These are phyloP conservation scores for Proterorhinus semilunaris DNA, from an alignment of 2,113 vertebrate genomes.

Conservation along the genomic window DNA sequence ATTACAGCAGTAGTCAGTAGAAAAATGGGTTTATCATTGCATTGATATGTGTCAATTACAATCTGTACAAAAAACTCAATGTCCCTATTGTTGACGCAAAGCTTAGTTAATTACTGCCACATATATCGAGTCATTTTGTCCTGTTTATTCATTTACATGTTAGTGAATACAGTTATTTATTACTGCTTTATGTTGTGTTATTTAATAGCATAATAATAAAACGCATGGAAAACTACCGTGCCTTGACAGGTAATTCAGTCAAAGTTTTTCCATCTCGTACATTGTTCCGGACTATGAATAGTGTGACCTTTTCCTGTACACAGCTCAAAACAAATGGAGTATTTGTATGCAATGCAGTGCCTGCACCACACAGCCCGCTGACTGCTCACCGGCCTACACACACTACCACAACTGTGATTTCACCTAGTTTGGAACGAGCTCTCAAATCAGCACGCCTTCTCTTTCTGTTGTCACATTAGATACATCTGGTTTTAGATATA, in stretches of 20 bases:
- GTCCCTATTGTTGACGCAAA: no score
- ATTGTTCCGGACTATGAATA: slow-evolving; percentile 13
- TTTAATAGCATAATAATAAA: neutral
- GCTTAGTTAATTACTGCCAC: no score
- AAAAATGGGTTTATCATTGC: neutral
- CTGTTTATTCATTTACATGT: neutral
- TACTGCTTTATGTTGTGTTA: neutral
- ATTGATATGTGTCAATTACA: no score
- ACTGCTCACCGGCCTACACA: slow-evolving; percentile 23
- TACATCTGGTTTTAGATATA: neutral
- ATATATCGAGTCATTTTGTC: neutral
- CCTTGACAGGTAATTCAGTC: neutral
- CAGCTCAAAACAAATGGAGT: slow-evolving; percentile 9
- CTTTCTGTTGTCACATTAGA: slow-evolving; percentile 15
- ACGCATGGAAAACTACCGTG: neutral
- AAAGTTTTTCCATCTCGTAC: neutral
- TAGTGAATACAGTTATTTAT: neutral
- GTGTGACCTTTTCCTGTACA: slow-evolving; percentile 26
- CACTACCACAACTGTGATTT: slow-evolving; percentile 49
- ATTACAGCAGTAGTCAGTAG: neutral
- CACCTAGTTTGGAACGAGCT: slow-evolving; percentile 42
- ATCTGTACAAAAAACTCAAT: no score
- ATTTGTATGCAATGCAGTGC: slow-evolving; percentile 28
- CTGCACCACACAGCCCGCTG: slow-evolving; percentile 14
- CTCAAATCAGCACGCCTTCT: slow-evolving; percentile 10